A percentile compares a stretch with the other conserved stretches of the same genome.
phyloP scores from a whole-genome alignment of 2,797 vertebrate species.

The Lutjanus campechanus region DNA sequence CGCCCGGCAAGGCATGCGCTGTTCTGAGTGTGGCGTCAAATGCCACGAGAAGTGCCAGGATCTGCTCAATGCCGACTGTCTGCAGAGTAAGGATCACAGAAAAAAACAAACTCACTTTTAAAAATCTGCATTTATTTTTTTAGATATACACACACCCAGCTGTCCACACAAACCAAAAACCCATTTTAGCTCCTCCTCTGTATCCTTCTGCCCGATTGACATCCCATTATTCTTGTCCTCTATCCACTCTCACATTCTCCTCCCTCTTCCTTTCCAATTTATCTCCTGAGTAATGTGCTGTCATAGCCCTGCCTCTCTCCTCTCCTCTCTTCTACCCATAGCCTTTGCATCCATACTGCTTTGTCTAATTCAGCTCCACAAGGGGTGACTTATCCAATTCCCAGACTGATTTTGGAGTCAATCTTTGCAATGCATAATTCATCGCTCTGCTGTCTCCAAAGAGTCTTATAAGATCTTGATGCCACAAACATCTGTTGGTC shows the following conservation, averaged over 20 bases:
- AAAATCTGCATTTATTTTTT: slow-evolving; percentile 28
- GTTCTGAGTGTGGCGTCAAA: slow-evolving; percentile 97
- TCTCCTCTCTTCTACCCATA: slow-evolving; percentile 52
- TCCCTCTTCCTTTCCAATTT: slow-evolving; percentile 74
- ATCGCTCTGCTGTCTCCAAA: slow-evolving; percentile 41
- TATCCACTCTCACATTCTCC: slow-evolving; percentile 71
- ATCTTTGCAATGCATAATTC: slow-evolving; percentile 57
- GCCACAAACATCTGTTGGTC: slow-evolving; percentile 41
- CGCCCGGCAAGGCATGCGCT: slow-evolving; percentile 98
- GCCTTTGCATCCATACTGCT: slow-evolving; percentile 64
- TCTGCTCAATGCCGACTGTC: slow-evolving; percentile 97
- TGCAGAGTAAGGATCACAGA: slow-evolving; percentile 92
- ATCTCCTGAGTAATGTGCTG: slow-evolving; percentile 81
- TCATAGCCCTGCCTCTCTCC: slow-evolving; percentile 66
- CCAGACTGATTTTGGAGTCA: slow-evolving; percentile 56
- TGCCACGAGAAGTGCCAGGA: slow-evolving; percentile 99
- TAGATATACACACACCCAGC: slow-evolving; percentile 2
- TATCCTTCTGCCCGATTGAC: slow-evolving; percentile 67
- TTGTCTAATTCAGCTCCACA: slow-evolving; percentile 69
- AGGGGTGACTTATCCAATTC: slow-evolving; percentile 47
- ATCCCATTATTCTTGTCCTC: slow-evolving; percentile 79
- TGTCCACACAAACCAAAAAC: slow-evolving; percentile 42
- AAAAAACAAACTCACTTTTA: not conserved
- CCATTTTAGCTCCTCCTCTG: slow-evolving; percentile 61
- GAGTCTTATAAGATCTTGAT: slow-evolving; percentile 49